These are phyloP conservation scores for Apeltes quadracus DNA, from an alignment of 2,113 vertebrate species.

Conservation along the genomic window DNA sequence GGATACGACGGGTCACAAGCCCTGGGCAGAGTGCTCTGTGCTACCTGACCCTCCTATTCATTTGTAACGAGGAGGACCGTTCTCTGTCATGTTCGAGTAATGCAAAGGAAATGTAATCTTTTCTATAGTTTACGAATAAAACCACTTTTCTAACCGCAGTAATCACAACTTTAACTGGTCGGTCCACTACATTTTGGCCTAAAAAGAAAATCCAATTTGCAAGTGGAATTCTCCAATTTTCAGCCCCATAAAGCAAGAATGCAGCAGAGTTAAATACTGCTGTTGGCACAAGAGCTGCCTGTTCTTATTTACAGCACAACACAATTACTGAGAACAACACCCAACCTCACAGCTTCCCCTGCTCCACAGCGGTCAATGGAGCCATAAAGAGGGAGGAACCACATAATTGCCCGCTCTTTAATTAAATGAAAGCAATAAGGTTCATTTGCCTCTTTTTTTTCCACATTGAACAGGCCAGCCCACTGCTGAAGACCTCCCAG, in stretches of 20 bases:
- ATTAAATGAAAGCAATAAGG: constrained; percentile 90
- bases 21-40: constrained; percentile 47
- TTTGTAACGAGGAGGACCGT: constrained; percentile 58
- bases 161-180: constrained; percentile 3
- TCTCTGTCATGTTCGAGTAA: constrained; percentile 47
- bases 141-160: not conserved
- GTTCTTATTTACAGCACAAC: constrained; percentile 85
- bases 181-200: not conserved
- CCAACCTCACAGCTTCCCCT: constrained; percentile 79
- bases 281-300: constrained; percentile 47
- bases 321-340: constrained; percentile 76
- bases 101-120: constrained; percentile 13
- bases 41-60: constrained; percentile 69
- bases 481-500: constrained; percentile 76
- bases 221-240: constrained; percentile 11
- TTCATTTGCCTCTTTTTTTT: constrained; percentile 76
- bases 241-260: constrained; percentile 11
- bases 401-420: constrained; percentile 85
- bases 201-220: constrained; percentile 5
- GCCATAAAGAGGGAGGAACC: constrained; percentile 82
- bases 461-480: constrained; percentile 75
- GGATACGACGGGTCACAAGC: constrained; percentile 63
- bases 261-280: constrained; percentile 17
- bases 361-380: constrained; percentile 70
- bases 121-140: not conserved